phyloP scores from a whole-genome alignment of 2,888 invertebrate genomes.

The Zaprionus obscuricornis region DNA sequence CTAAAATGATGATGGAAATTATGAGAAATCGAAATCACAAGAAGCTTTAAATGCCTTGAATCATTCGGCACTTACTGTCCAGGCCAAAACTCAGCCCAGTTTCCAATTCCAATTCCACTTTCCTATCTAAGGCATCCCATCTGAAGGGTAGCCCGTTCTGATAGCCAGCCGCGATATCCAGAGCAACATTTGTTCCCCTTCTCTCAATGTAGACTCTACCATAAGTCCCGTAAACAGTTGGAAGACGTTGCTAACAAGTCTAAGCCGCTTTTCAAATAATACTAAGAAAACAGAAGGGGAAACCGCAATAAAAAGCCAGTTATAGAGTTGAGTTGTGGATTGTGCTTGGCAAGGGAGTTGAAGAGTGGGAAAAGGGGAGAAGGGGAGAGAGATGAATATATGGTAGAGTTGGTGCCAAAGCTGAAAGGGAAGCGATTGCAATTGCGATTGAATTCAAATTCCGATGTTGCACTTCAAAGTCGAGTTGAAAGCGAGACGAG shows the following conservation, averaged over 20 bases:
- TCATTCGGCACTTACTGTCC: slow-evolving; percentile 31
- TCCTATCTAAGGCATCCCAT: slow-evolving; percentile 49
- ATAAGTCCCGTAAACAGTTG: slow-evolving; percentile 15
- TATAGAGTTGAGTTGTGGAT: slow-evolving; percentile 16
- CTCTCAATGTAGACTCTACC: too few species aligned
- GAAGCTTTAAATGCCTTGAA: slow-evolving; percentile 17
- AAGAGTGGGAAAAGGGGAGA: background rate
- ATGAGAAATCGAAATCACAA: slow-evolving; percentile 26
- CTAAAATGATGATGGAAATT: slow-evolving; percentile 19
- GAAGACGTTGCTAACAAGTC: slow-evolving; percentile 64
- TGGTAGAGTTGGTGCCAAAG: background rate
- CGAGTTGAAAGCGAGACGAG: slow-evolving; percentile 45
- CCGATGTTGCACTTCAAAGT: slow-evolving; percentile 66
- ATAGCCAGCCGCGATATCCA: slow-evolving; percentile 39
- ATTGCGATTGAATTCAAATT: slow-evolving; percentile 72
- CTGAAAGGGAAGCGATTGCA: slow-evolving; percentile 46
- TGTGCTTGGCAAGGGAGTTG: background rate
- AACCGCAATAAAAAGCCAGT: slow-evolving; percentile 42
- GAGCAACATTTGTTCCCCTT: background rate
- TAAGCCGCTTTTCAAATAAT: slow-evolving; percentile 44
- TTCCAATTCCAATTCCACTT: slow-evolving; percentile 9
- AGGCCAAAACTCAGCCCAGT: too few species aligned
- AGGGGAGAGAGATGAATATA: slow-evolving; percentile 1
- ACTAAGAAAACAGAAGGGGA: slow-evolving; percentile 5
- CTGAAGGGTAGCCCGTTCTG: slow-evolving; percentile 26